Evolutionary conservation across 2,888 invertebrate genomes (phyloP).

Genomic region (Ischnura elegans): DNA sequence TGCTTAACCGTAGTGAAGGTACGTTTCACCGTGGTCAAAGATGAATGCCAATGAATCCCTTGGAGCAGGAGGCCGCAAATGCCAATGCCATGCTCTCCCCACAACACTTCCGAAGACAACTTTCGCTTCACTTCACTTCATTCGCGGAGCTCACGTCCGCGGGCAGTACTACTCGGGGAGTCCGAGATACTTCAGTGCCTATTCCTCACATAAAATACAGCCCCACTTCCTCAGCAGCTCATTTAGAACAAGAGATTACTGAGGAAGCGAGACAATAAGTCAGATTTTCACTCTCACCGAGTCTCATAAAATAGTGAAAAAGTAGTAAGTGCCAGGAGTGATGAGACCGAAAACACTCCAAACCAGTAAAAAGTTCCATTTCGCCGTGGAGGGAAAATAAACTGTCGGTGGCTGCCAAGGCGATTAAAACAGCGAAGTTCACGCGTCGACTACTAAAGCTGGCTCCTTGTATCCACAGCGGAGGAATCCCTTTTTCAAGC

Average conservation of each 20-base stretch:
- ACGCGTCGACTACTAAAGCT: neutral
- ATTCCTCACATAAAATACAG: neutral
- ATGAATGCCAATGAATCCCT: too few relatives aligned
- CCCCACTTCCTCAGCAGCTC: neutral
- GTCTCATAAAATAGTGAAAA: neutral
- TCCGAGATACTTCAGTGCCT: neutral
- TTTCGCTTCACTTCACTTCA: too few relatives aligned
- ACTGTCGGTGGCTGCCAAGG: neutral
- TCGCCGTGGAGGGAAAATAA: neutral
- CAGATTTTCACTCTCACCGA: constrained; percentile 15
- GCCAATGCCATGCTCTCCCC: too few relatives aligned
- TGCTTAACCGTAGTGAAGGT: too few relatives aligned
- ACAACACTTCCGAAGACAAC: too few relatives aligned
- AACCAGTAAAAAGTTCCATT: constrained; percentile 10
- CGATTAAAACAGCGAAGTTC: neutral
- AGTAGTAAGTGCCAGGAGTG: neutral
- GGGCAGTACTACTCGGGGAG: neutral
- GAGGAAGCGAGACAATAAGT: neutral
- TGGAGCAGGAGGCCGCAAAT: too few relatives aligned
- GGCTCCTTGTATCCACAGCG: neutral
- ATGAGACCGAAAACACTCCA: neutral
- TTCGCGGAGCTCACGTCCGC: neutral
- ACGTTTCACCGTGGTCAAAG: too few relatives aligned
- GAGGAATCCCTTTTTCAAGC: neutral
- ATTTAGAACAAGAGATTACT: neutral